phyloP scores from a whole-genome alignment of 2,113 vertebrate genomes.

The Puntigrus tetrazona region DNA sequence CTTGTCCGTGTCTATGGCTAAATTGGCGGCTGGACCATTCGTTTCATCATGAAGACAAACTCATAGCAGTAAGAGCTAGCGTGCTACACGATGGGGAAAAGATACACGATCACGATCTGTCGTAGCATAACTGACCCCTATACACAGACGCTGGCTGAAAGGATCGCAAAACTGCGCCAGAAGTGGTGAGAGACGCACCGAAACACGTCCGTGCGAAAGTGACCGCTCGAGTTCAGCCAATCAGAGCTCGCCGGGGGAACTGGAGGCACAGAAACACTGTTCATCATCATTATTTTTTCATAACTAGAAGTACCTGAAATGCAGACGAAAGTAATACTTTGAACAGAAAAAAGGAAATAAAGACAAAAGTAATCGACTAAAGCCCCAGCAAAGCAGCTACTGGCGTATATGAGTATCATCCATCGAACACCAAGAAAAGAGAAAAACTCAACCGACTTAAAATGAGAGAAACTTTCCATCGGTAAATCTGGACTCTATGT shows the following conservation, averaged over 20 bases:
- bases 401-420: constrained; percentile 57
- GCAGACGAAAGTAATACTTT: constrained; percentile 56
- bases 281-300: constrained; percentile 26
- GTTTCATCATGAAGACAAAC: constrained; percentile 44
- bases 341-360: constrained; percentile 42
- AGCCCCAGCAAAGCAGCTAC: constrained; percentile 51
- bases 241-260: constrained; percentile 20
- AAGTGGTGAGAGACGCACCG: neutral
- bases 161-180: constrained; percentile 13
- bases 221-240: neutral
- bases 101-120: constrained; percentile 47
- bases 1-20: constrained; percentile 62
- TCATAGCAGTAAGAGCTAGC: constrained; percentile 43
- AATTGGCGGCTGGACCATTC: constrained; percentile 41
- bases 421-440: constrained; percentile 55
- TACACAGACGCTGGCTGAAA: constrained; percentile 41
- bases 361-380: constrained; percentile 52
- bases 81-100: constrained; percentile 52
- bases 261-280: constrained; percentile 45
- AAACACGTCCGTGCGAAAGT: neutral
- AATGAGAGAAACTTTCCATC: constrained; percentile 51
- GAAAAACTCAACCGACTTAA: constrained; percentile 44
- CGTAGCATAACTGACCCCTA: constrained; percentile 38
- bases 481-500: constrained; percentile 51
- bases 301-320: constrained; percentile 50